Evolutionary conservation across 2,888 invertebrate species (phyloP).

Genomic region (Netelia virgata): DNA sequence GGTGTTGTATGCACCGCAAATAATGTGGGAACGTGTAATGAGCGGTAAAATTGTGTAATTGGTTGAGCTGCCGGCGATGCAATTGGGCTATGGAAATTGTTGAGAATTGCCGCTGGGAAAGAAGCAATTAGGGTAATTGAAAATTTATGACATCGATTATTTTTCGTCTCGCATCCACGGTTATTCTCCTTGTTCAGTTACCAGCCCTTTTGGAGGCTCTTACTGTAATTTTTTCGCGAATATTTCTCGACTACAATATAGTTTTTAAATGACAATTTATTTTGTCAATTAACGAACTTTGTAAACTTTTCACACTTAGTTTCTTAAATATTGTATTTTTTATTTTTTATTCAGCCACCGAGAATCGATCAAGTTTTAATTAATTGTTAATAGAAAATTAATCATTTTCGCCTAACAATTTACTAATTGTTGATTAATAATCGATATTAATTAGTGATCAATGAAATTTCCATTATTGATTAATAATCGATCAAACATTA

Average conservation of each 20-base stretch:
- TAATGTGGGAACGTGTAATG: constrained; percentile 59
- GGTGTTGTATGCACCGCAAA: constrained; percentile 22
- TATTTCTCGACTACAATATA: too few relatives aligned
- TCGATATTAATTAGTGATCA: background rate
- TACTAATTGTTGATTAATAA: background rate
- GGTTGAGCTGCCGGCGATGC: constrained; percentile 13
- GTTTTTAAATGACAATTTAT: background rate
- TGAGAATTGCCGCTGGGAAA: constrained; percentile 44
- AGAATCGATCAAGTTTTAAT: too few relatives aligned
- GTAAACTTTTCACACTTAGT: background rate
- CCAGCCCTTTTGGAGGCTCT: background rate
- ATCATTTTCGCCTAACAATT: background rate
- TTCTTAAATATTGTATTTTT: background rate
- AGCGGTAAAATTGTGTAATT: constrained; percentile 61
- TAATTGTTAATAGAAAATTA: too few relatives aligned
- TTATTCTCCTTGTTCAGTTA: constrained; percentile 3
- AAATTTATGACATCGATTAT: constrained; percentile 18
- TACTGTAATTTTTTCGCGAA: background rate
- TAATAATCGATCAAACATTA: constrained; percentile 26
- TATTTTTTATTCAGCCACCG: too few relatives aligned
- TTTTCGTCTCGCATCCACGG: background rate
- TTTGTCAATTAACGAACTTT: background rate
- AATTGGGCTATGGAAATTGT: constrained; percentile 23
- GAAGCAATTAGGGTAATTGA: constrained; percentile 24
- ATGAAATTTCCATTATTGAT: background rate